These are phyloP conservation scores for Paracentrotus lividus DNA, from an alignment of 53 echinoderm and acorn worm species.

Conservation along the genomic window DNA sequence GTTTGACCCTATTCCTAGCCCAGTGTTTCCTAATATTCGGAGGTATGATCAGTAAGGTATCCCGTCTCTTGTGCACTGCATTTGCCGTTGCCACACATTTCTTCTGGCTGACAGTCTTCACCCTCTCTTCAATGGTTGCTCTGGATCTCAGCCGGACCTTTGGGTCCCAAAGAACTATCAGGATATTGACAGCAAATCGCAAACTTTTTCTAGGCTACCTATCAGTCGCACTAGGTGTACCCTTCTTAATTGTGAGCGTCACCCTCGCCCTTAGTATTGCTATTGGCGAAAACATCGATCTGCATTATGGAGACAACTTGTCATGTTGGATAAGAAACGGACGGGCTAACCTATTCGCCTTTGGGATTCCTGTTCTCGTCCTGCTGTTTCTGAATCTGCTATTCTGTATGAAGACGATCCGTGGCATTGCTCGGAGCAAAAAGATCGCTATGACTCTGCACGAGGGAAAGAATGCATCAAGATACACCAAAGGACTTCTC, in stretches of 20 bases:
- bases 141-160: conserved; percentile 61
- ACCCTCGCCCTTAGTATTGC: neutral
- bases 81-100: conserved; percentile 54
- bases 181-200: conserved; percentile 39
- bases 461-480: conserved; percentile 12
- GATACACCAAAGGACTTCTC: neutral
- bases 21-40: conserved; percentile 38
- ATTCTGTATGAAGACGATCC: conserved; percentile 72
- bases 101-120: conserved; percentile 38
- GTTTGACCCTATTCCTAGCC: conserved; percentile 13
- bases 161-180: conserved; percentile 38
- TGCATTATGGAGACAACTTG: conserved; percentile 56
- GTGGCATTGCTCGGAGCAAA: conserved; percentile 52
- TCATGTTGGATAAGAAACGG: conserved; percentile 78
- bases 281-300: neutral
- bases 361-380: conserved; percentile 73
- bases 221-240: neutral
- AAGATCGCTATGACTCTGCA: neutral
- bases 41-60: conserved; percentile 8
- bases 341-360: conserved; percentile 68
- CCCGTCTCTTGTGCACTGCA: neutral
- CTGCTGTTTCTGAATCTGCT: conserved; percentile 66
- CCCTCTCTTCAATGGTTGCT: conserved; percentile 20
- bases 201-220: neutral
- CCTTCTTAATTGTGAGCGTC: conserved; percentile 31